Evolutionary conservation across 1,140 invertebrate genomes (phyloP).

Genomic region (Bombus superbus): DNA sequence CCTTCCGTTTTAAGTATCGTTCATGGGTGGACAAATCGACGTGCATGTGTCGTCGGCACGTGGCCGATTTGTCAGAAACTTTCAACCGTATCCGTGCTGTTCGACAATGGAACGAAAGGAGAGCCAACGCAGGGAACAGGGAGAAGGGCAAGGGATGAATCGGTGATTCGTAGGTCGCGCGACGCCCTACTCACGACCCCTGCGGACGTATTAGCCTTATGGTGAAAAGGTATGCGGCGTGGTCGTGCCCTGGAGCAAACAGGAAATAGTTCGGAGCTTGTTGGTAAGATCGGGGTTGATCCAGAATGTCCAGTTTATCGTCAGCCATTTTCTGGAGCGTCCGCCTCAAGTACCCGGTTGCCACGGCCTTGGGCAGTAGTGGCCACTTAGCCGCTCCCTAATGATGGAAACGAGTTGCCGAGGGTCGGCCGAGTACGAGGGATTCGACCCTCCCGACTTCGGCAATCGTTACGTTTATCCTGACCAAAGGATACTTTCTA

Average conservation of each 20-base stretch:
- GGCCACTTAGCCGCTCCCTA: slow-evolving; percentile 62
- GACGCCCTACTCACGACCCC: slow-evolving; percentile 64
- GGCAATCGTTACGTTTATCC: slow-evolving; percentile 60
- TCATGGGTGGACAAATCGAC: slow-evolving; percentile 9
- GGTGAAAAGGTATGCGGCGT: slow-evolving; percentile 70
- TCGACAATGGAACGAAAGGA: slow-evolving; percentile 29
- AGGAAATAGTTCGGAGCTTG: slow-evolving; percentile 78
- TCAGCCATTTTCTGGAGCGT: slow-evolving; percentile 72
- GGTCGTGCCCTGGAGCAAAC: slow-evolving; percentile 68
- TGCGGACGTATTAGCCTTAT: slow-evolving; percentile 81
- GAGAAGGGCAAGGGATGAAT: neutral
- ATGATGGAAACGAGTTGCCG: slow-evolving; percentile 65
- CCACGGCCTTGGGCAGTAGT: slow-evolving; percentile 56
- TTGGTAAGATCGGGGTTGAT: slow-evolving; percentile 54
- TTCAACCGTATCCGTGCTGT: slow-evolving; percentile 43
- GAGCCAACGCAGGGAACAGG: neutral
- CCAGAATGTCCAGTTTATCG: slow-evolving; percentile 75
- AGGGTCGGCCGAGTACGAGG: slow-evolving; percentile 50
- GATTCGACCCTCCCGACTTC: slow-evolving; percentile 50
- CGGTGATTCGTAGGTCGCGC: slow-evolving; percentile 5
- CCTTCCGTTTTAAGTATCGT: slow-evolving; percentile 63
- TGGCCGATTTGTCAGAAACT: slow-evolving; percentile 81
- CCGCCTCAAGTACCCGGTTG: slow-evolving; percentile 36
- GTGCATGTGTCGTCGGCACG: slow-evolving; percentile 71
- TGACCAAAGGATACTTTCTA: slow-evolving; percentile 41